These are phyloP conservation scores for Andrena trimmerana DNA, from an alignment of 2,888 invertebrate species.

Conservation along the genomic window DNA sequence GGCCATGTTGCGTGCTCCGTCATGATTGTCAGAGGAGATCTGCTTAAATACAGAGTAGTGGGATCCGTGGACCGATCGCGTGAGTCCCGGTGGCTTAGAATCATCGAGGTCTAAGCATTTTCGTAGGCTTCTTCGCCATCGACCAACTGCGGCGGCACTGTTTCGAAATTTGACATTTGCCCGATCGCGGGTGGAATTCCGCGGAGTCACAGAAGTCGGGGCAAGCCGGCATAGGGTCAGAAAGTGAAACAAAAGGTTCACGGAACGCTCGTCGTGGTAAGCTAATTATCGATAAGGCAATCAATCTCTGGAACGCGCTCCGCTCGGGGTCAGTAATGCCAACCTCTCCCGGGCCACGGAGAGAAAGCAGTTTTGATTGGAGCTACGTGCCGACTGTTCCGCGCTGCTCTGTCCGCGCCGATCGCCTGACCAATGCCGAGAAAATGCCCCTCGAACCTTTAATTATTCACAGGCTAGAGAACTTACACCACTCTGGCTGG, in stretches of 20 bases:
- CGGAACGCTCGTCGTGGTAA: conserved; percentile 63
- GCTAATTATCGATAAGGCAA: conserved; percentile 75
- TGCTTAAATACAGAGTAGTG: conserved; percentile 1
- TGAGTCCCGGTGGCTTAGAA: neutral
- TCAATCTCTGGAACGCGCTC: conserved; percentile 68
- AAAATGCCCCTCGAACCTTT: neutral
- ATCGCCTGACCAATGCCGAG: conserved; percentile 10
- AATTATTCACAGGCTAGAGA: too few species aligned
- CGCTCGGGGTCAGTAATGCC: conserved; percentile 57
- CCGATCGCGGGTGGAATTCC: conserved; percentile 11
- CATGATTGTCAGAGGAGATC: neutral
- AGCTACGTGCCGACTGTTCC: conserved; percentile 33
- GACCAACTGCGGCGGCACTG: neutral
- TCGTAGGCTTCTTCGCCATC: neutral
- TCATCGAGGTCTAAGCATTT: neutral
- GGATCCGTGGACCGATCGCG: neutral
- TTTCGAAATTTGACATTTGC: neutral
- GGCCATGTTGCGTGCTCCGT: neutral
- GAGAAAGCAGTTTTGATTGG: conserved; percentile 72
- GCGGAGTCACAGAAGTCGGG: conserved; percentile 10
- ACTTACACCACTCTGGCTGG: too few species aligned
- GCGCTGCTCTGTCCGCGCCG: neutral
- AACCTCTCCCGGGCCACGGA: conserved; percentile 57
- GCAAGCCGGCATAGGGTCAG: conserved; percentile 50
- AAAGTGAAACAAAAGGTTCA: conserved; percentile 64